Percentiles rank a stretch among this genome's conserved stretches.
phyloP scores from a whole-genome alignment of 2,888 invertebrate species.

The Eristalis tenax region DNA sequence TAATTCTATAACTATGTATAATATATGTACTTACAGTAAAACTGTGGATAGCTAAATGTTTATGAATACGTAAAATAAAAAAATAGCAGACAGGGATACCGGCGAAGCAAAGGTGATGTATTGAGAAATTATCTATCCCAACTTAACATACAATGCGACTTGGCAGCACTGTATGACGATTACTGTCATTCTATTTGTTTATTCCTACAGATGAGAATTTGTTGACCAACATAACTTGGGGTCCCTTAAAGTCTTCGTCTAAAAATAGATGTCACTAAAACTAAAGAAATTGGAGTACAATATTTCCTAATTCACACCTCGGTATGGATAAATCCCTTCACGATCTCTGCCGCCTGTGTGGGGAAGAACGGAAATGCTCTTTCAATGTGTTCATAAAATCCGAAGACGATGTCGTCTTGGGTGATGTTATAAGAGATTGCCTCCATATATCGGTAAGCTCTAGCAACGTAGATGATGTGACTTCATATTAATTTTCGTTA shows the following conservation, averaged over 20 bases:
- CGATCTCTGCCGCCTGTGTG: constrained; percentile 58
- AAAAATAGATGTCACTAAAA: constrained; percentile 28
- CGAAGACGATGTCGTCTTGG: constrained; percentile 44
- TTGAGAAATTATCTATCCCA: too few species aligned
- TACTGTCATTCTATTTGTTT: constrained; percentile 65
- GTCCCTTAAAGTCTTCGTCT: neutral
- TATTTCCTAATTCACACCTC: neutral
- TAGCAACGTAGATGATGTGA: neutral
- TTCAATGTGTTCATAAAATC: constrained; percentile 55
- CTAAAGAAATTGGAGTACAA: neutral
- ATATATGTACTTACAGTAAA: too few species aligned
- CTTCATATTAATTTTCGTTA: too few species aligned
- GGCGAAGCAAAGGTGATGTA: too few species aligned
- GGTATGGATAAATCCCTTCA: constrained; percentile 47
- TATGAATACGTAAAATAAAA: too few species aligned
- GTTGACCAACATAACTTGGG: constrained; percentile 26
- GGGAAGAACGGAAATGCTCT: constrained; percentile 47
- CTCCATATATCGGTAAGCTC: constrained; percentile 51
- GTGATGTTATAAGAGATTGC: constrained; percentile 37
- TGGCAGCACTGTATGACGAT: constrained; percentile 20
- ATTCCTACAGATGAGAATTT: constrained; percentile 28
- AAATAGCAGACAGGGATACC: too few species aligned
- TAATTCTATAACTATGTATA: too few species aligned
- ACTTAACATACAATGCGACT: neutral
- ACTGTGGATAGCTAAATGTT: too few species aligned